phyloP scores from a whole-genome alignment of 2,888 invertebrate genomes.

The Sarcophaga subvicina region DNA sequence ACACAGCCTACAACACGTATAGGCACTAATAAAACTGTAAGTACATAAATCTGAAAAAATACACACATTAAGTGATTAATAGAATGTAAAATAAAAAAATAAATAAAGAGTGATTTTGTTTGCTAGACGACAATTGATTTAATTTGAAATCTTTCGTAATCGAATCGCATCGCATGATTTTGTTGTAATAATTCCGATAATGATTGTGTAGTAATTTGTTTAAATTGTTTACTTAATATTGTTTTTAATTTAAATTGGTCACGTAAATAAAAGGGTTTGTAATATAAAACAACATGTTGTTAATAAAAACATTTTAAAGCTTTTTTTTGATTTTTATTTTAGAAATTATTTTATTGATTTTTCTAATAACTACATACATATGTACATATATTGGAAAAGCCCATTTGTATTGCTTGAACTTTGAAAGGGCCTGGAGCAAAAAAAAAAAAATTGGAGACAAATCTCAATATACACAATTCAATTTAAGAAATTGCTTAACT shows the following conservation, averaged over 20 bases:
- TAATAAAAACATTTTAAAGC: too few relatives aligned
- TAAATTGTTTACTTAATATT: not conserved
- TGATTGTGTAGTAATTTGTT: not conserved
- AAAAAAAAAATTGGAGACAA: too few relatives aligned
- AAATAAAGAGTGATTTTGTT: not conserved
- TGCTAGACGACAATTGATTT: not conserved
- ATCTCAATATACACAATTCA: too few relatives aligned
- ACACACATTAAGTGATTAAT: not conserved
- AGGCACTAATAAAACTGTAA: constrained; percentile 92
- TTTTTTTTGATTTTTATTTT: not conserved
- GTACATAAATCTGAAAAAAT: constrained; percentile 86
- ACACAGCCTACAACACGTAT: constrained; percentile 90
- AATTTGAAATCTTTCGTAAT: not conserved
- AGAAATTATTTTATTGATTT: not conserved
- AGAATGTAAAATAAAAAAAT: constrained; percentile 2
- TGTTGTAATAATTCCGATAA: not conserved
- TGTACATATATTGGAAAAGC: too few relatives aligned
- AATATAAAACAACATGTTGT: too few relatives aligned
- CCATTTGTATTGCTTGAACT: too few relatives aligned
- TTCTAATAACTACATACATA: not conserved
- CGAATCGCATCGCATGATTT: not conserved
- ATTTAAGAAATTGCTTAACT: too few relatives aligned
- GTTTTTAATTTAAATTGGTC: constrained; percentile 16
- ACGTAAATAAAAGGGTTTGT: constrained; percentile 10
- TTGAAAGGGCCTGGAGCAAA: too few relatives aligned